Percentiles rank a stretch among this genome's conserved stretches.
Evolutionary conservation across 2,113 vertebrate species (phyloP).

Genomic region (Gila orcuttii): DNA sequence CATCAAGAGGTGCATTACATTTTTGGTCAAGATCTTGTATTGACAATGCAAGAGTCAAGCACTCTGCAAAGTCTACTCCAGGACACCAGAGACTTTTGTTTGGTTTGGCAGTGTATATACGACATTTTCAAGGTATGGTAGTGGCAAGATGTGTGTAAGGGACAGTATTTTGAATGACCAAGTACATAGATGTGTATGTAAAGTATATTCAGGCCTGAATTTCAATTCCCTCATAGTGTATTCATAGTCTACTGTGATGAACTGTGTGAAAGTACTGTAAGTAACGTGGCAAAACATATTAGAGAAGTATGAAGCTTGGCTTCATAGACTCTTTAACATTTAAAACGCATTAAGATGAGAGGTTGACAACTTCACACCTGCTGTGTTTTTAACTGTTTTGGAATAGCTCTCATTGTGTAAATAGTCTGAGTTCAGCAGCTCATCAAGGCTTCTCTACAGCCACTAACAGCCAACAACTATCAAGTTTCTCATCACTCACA

Average conservation of each 20-base stretch:
- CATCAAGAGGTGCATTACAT: too few relatives aligned
- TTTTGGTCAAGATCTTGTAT: too few relatives aligned
- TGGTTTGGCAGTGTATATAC: too few relatives aligned
- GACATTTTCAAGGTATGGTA: not conserved
- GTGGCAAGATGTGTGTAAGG: not conserved
- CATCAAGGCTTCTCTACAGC: slow-evolving; percentile 48
- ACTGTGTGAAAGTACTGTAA: not conserved
- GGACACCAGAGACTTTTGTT: too few relatives aligned
- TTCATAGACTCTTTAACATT: too few relatives aligned
- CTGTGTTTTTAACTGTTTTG: slow-evolving; percentile 30
- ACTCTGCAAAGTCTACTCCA: too few relatives aligned
- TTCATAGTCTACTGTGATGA: not conserved
- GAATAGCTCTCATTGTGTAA: not conserved
- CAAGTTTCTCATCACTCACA: slow-evolving; percentile 43
- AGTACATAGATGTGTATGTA: not conserved
- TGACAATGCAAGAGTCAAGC: too few relatives aligned
- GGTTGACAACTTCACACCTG: not conserved
- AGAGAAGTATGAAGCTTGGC: not conserved
- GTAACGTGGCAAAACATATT: not conserved
- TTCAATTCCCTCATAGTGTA: not conserved
- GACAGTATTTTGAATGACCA: not conserved
- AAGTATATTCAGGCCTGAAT: not conserved
- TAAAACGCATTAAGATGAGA: too few relatives aligned
- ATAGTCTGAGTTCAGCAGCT: slow-evolving; percentile 52
- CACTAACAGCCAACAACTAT: slow-evolving; percentile 23